phyloP scores from a whole-genome alignment of 1,140 invertebrate genomes.

The Philopotamus ludificatus region DNA sequence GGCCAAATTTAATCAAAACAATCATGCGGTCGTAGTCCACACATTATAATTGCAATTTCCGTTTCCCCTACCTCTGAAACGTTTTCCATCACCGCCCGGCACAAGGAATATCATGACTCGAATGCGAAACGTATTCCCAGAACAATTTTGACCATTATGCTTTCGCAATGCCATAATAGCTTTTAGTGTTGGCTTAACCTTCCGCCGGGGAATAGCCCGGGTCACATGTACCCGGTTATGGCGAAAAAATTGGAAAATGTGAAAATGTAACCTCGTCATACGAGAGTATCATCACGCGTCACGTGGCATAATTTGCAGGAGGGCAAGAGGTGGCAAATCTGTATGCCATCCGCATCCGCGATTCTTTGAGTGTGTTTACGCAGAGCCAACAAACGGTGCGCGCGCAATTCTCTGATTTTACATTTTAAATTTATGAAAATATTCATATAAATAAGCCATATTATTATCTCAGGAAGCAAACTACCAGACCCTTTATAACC shows the following conservation, averaged over 20 bases:
- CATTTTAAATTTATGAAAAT: no score
- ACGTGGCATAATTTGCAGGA: background rate
- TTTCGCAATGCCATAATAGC: conserved; percentile 29
- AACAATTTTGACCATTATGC: conserved; percentile 36
- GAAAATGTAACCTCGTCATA: background rate
- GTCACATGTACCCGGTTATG: background rate
- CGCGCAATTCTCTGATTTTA: no score
- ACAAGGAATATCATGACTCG: background rate
- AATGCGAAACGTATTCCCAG: conserved; percentile 19
- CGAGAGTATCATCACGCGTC: background rate
- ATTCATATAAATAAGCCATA: no score
- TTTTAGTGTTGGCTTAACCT: conserved; percentile 34
- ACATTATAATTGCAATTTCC: no score
- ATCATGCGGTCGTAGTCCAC: no score
- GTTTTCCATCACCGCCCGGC: conserved; percentile 5
- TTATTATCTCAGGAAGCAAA: no score
- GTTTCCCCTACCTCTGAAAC: no score
- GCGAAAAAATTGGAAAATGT: background rate
- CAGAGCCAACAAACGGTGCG: no score
- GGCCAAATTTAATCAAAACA: no score
- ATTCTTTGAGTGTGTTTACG: no score
- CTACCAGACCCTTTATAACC: no score
- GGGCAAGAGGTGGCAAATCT: background rate
- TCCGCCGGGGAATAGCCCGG: conserved; percentile 25
- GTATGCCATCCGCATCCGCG: background rate